phyloP scores from a whole-genome alignment of 2,797 vertebrate genomes.

The Clarias laeviceps region DNA sequence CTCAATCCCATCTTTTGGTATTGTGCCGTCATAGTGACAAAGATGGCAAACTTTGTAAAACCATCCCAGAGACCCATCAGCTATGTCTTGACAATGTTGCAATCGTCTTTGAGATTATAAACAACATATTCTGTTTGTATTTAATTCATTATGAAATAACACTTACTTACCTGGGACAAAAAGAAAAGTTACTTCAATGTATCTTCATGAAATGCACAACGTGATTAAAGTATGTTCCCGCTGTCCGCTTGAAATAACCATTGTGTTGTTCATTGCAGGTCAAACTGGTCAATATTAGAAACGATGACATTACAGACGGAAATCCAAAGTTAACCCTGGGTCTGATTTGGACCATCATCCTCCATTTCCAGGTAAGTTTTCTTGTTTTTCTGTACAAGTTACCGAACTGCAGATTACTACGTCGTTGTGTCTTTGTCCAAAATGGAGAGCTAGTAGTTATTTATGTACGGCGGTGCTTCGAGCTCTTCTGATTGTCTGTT shows the following conservation, averaged over 20 bases:
- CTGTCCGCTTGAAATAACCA: not conserved
- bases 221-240: not conserved
- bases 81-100: too few species aligned
- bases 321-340: slow-evolving; percentile 97
- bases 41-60: too few species aligned
- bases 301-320: slow-evolving; percentile 97
- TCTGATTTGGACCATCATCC: slow-evolving; percentile 99
- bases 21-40: too few species aligned
- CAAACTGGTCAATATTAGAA: slow-evolving; percentile 97
- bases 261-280: slow-evolving; percentile 74
- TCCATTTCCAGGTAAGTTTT: slow-evolving; percentile 93
- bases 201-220: not conserved
- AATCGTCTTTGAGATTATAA: too few species aligned
- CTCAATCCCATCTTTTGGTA: too few species aligned
- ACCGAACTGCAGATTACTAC: fast-evolving
- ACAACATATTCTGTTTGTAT: too few species aligned
- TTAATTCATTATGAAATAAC: too few species aligned
- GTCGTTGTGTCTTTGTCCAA: not conserved
- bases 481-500: slow-evolving; percentile 4
- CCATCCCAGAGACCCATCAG: too few species aligned
- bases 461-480: not conserved
- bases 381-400: not conserved
- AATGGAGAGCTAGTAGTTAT: fast-evolving
- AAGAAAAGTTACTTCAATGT: too few species aligned
- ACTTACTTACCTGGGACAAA: too few species aligned